Evolutionary conservation across 2,113 vertebrate genomes (phyloP), one percentile per base, ranked within the genome.

Genomic region (Coturnix japonica): DNA sequence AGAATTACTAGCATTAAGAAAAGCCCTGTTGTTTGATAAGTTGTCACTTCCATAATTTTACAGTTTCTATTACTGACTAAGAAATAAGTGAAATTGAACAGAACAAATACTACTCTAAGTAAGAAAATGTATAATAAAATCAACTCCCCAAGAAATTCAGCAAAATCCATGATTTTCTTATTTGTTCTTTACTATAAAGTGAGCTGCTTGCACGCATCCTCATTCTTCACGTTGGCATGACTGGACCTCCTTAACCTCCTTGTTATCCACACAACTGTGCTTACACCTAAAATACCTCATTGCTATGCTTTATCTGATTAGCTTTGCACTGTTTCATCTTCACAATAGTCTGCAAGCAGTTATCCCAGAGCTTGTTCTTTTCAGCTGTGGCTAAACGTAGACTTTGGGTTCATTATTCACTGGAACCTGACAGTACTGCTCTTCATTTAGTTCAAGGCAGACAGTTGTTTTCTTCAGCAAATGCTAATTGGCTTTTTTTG

Each of bases 251-350:
- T 76, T 79, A 79, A 51, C 66, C 59, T 88, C 66, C 28, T 43
- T 71, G 41, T 85, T 76, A 82, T 79, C 74, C 80, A 43, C 83
- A 87, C 46, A 71, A 47, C 89, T 91, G 25, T 89, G 78, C 94
- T 93, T 35, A 22, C 67, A 87, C 89, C 91, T 71, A 17, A 81
- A 47, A 75, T 89, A 77, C 72, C 53, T 87, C 81, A 25, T 80
- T 51, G 23, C 93, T 89, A 17, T 94, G 88, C 90, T 88, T 39
- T 90, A 41, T 37, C 85, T 72, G 93, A 78, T 59, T 70, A 64
- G 87, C 79, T 94, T 85, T 95, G 91, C 87, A 81, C 73, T 70
- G 60, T 60, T 71, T 64, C 73, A 75, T 70, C n/a, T 47, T 65
- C 31, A 6, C 71, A 46, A 28, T 30, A 60, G 61, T 43, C 71